Conservation (phyloP, 2,888 invertebrate genomes). For the Brassicogethes aeneus region DNA sequence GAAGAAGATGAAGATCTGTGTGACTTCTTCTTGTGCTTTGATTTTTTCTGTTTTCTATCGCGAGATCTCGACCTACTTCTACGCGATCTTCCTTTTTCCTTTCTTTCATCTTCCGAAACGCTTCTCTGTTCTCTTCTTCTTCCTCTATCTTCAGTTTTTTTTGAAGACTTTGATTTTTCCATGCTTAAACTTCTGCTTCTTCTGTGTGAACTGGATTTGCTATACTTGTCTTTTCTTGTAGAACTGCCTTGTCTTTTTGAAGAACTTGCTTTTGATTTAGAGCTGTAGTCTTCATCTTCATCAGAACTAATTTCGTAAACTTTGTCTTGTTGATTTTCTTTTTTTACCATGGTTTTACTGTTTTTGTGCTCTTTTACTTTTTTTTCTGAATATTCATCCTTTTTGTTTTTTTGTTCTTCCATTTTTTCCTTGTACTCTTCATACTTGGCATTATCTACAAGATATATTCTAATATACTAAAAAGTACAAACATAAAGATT, state of each 20-base stretch:
- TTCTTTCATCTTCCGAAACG: background rate
- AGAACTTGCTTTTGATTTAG: background rate
- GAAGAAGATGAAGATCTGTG: constrained; percentile 10
- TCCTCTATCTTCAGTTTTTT: too few relatives aligned
- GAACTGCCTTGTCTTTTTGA: constrained; percentile 5
- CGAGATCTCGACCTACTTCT: constrained; percentile 14
- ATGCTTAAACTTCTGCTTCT: constrained; percentile 1
- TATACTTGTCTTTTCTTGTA: constrained; percentile 2
- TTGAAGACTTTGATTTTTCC: constrained; percentile 9
- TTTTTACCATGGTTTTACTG: constrained; percentile 17
- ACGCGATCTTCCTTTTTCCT: constrained; percentile 13
- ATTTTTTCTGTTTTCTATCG: constrained; percentile 8
- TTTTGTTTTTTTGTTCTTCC: constrained; percentile 22
- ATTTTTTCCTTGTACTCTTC: constrained; percentile 49
- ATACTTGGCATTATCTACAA: constrained; percentile 60
- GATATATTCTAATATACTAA: constrained; percentile 13
- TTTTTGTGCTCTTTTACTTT: constrained; percentile 21
- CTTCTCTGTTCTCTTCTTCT: background rate
- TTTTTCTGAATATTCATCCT: constrained; percentile 9
- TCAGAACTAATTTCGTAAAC: constrained; percentile 7
- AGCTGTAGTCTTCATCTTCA: constrained; percentile 1
- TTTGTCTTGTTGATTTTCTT: constrained; percentile 25
- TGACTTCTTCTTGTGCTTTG: constrained; percentile 11
- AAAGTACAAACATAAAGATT: constrained; percentile 4
- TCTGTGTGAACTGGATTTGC: background rate